A percentile compares a stretch with the other conserved stretches of the same genome.
phyloP scores from a whole-genome alignment of 1,140 invertebrate genomes.

The Dendroctonus ponderosae region DNA sequence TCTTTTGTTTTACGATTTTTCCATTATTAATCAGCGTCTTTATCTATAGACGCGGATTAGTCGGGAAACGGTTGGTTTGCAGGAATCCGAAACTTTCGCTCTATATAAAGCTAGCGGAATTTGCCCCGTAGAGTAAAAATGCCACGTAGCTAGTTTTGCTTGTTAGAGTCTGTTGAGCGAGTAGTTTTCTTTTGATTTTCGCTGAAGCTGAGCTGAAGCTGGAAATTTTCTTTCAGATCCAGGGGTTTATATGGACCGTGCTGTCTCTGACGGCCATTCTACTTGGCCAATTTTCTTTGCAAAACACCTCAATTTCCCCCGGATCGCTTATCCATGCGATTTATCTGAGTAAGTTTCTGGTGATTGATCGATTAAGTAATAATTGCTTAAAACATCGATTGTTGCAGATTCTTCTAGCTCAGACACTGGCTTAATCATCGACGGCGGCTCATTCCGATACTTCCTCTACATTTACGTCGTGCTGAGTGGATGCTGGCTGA shows the following conservation, averaged over 20 bases:
- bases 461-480: slow-evolving; percentile 16
- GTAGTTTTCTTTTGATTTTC: neutral
- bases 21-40: no score
- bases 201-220: neutral
- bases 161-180: neutral
- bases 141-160: neutral
- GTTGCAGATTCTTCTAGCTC: neutral
- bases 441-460: slow-evolving; percentile 1
- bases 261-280: slow-evolving; percentile 20
- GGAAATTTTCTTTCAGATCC: slow-evolving; percentile 23
- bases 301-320: no score
- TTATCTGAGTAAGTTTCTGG: neutral
- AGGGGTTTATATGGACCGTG: slow-evolving; percentile 18
- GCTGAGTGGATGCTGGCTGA: slow-evolving; percentile 13
- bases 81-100: no score
- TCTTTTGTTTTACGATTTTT: no score
- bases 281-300: slow-evolving; percentile 6
- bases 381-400: neutral
- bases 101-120: no score
- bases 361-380: neutral
- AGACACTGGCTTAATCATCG: neutral
- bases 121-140: no score
- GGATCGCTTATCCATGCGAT: no score
- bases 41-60: no score
- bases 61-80: no score